phyloP scores from a whole-genome alignment of 2,888 invertebrate genomes.

The Augiades crinisus region DNA sequence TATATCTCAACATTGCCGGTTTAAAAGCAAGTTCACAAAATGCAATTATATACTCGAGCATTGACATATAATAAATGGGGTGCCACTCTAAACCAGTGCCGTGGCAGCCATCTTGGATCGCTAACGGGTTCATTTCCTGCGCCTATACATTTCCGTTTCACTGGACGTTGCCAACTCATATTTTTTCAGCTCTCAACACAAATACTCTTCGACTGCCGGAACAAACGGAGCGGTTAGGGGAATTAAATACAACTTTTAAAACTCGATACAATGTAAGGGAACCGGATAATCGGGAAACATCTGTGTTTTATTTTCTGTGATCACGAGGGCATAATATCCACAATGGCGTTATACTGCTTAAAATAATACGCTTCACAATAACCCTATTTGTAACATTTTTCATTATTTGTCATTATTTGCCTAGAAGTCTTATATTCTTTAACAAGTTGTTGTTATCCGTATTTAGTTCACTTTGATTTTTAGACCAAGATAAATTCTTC shows the following conservation, averaged over 20 bases:
- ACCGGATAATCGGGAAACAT: not conserved
- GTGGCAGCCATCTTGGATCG: constrained; percentile 40
- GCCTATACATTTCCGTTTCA: constrained; percentile 58
- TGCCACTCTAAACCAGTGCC: constrained; percentile 3
- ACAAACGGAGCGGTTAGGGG: constrained; percentile 7
- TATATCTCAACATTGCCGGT: too few species aligned
- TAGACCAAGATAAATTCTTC: too few species aligned
- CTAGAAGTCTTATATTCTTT: too few species aligned
- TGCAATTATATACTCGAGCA: too few species aligned
- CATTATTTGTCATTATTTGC: too few species aligned
- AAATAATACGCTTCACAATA: too few species aligned
- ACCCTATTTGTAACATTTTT: too few species aligned
- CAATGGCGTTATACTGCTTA: too few species aligned
- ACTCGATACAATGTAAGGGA: constrained; percentile 8
- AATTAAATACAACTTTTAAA: constrained; percentile 14
- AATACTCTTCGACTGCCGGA: constrained; percentile 13
- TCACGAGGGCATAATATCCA: too few species aligned
- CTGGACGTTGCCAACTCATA: constrained; percentile 20
- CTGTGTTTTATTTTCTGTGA: constrained; percentile 1
- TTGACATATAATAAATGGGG: constrained; percentile 1
- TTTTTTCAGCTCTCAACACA: constrained; percentile 22
- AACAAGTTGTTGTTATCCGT: too few species aligned
- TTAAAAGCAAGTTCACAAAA: too few species aligned
- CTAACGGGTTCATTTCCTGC: constrained; percentile 80
- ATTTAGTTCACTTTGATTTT: too few species aligned